These are phyloP conservation scores for Electrona antarctica DNA, from an alignment of 2,113 vertebrate genomes.

Conservation along the genomic window DNA sequence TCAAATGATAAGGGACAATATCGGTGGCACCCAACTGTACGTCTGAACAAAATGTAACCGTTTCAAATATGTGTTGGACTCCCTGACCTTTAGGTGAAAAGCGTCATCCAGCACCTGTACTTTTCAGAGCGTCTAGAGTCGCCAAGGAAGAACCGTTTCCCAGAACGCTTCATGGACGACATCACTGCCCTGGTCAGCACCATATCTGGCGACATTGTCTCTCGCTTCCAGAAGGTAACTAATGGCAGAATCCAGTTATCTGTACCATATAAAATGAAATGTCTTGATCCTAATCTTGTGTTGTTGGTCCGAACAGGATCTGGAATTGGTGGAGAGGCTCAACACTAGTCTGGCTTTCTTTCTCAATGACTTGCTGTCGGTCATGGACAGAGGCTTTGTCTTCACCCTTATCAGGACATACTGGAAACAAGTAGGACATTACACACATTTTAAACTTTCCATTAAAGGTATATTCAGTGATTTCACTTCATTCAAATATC, in stretches of 20 bases:
- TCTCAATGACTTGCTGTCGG: slow-evolving; percentile 94
- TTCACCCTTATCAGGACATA: slow-evolving; percentile 90
- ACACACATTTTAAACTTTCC: no score
- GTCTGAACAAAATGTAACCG: not conserved
- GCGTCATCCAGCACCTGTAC: slow-evolving; percentile 97
- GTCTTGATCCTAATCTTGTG: slow-evolving; percentile 7
- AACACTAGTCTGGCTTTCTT: slow-evolving; percentile 97
- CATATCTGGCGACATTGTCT: slow-evolving; percentile 92
- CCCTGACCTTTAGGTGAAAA: slow-evolving; percentile 87
- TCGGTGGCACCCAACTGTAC: no score
- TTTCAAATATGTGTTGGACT: not conserved
- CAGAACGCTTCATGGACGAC: slow-evolving; percentile 98
- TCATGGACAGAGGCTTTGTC: slow-evolving; percentile 98
- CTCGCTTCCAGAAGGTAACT: slow-evolving; percentile 95
- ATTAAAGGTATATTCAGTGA: no score
- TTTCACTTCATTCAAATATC: no score
- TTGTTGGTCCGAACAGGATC: slow-evolving; percentile 81
- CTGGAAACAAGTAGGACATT: slow-evolving; percentile 91
- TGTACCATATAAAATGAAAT: not conserved
- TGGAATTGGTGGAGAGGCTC: slow-evolving; percentile 95
- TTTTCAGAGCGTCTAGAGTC: slow-evolving; percentile 95
- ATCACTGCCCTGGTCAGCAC: slow-evolving; percentile 95
- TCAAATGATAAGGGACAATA: no score
- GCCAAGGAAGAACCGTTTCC: slow-evolving; percentile 92
- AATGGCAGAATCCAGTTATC: not conserved